Base-by-base conservation (phyloP, 2,888 invertebrate genomes). In the Pandemis corylana region DNA sequence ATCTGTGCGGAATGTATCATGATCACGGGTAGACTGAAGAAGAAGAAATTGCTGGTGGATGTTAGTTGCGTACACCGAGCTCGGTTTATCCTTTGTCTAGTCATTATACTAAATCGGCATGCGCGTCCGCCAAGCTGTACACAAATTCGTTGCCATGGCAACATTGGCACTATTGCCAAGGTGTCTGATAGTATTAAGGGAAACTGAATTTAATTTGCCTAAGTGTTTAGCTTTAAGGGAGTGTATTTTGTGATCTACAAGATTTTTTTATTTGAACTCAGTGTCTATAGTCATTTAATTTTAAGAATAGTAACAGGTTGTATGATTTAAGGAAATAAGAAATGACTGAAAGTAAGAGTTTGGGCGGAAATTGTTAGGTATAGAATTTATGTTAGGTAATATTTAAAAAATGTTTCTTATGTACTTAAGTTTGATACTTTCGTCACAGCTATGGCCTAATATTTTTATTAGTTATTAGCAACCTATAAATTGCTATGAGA, bases 211-310 rank as follows among this genome's bases (percentile, higher is more conserved):
- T 62, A 67, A 63, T 28, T 72, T 44, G 53, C 72, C 62, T 64
- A 72, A 72, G 5, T 15, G 12, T 7, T 72, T 9, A 72, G 51
- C 1, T 68, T 0, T 74, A 70, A 74, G 65, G 65, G 15, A 66
- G 49, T 49, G 7, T 70, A 70, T 74, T 74, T 70, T 74, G 74
- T 74, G 74, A 59, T 59, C 28, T 66, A 74, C 64, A 70, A 61
- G 36, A 12, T 69, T 13, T 4, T 20, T 15, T 51, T 36, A 36
- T 36, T 36, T 56, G 15, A 64, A 64, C 20, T 15, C 44, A 44
- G 20, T 64, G 68, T 65, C 68, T 12, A 12, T 61, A 69, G 65
- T 65, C 56, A 73, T 73, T 68, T 73, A 42, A 2, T 44, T 65
- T 12, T 65, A 49, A 46, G 44, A 46, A 7, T n/a, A 53, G 6